phyloP scores from a whole-genome alignment of 2,888 invertebrate genomes.

The Scaptodrosophila latifasciaeformis region DNA sequence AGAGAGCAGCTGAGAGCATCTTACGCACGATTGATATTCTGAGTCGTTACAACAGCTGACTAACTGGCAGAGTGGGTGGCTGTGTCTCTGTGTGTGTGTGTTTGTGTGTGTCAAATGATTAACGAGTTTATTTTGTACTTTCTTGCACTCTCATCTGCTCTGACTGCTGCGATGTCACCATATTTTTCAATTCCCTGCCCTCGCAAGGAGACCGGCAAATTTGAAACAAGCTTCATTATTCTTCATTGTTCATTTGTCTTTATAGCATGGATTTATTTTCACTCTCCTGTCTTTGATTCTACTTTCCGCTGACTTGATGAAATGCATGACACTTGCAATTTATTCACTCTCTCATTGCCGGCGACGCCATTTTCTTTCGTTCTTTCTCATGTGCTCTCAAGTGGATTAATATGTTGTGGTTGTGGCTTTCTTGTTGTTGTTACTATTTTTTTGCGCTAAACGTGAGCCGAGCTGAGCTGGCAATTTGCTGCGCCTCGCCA shows the following conservation, averaged over 20 bases:
- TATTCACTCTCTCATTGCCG: slow-evolving; percentile 29
- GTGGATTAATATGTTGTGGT: slow-evolving; percentile 21
- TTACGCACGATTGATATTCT: slow-evolving; percentile 28
- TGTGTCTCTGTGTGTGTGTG: slow-evolving; percentile 14
- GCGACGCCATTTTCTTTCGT: slow-evolving; percentile 23
- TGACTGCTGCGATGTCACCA: too few species aligned
- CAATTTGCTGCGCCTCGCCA: slow-evolving; percentile 10
- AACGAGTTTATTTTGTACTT: slow-evolving; percentile 56
- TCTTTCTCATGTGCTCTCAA: slow-evolving; percentile 14
- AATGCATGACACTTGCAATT: slow-evolving; percentile 47
- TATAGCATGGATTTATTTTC: slow-evolving; percentile 2
- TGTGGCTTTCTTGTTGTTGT: background rate
- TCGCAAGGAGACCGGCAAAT: slow-evolving; percentile 20
- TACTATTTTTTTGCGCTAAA: background rate
- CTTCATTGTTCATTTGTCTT: slow-evolving; percentile 36
- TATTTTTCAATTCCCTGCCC: slow-evolving; percentile 4
- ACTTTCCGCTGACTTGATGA: slow-evolving; percentile 25
- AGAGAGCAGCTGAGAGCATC: background rate
- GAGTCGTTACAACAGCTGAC: slow-evolving; percentile 13
- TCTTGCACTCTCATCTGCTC: slow-evolving; percentile 18
- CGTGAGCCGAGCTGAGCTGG: slow-evolving; percentile 13
- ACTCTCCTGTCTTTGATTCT: too few species aligned
- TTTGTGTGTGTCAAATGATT: slow-evolving; percentile 42
- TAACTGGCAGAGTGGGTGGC: background rate
- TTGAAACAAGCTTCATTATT: slow-evolving; percentile 42